Percentiles rank a stretch among this genome's conserved stretches.
Conservation (phyloP, 2,888 invertebrate genomes). For the Carterocephalus palaemon region DNA sequence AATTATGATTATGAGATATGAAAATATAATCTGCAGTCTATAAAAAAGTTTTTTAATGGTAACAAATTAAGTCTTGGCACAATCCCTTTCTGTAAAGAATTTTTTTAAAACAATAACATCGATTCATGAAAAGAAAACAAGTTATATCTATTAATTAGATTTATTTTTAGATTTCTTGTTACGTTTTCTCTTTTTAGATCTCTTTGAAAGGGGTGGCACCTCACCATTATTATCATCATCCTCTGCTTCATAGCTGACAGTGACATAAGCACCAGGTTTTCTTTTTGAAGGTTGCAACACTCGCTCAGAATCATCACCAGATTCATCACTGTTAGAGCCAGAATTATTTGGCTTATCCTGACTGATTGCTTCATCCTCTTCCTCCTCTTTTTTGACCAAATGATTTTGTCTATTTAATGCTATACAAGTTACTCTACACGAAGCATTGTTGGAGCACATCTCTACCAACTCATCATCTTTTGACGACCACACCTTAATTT, state of each 20-base stretch:
- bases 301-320: constrained; percentile 35
- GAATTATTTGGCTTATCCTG: constrained; percentile 35
- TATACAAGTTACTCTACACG: constrained; percentile 87
- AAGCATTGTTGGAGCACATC: constrained; percentile 80
- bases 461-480: constrained; percentile 63
- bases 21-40: constrained; percentile 64
- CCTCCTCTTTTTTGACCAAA: constrained; percentile 62
- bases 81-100: too few species aligned
- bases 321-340: constrained; percentile 41
- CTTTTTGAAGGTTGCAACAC: constrained; percentile 42
- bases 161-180: constrained; percentile 55
- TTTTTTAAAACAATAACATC: too few species aligned
- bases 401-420: constrained; percentile 75
- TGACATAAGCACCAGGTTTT: constrained; percentile 64
- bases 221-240: constrained; percentile 41
- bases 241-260: constrained; percentile 59
- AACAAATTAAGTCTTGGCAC: neutral
- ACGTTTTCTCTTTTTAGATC: constrained; percentile 56
- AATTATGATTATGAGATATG: constrained; percentile 58
- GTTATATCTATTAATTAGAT: constrained; percentile 29
- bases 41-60: constrained; percentile 40
- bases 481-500: constrained; percentile 85
- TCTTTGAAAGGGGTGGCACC: constrained; percentile 47
- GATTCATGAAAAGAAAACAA: constrained; percentile 12
- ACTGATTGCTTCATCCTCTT: constrained; percentile 34